Evolutionary conservation across 2,888 invertebrate genomes (phyloP), one percentile per base, ranked within the genome.

Genomic region (Nomada fabriciana): DNA sequence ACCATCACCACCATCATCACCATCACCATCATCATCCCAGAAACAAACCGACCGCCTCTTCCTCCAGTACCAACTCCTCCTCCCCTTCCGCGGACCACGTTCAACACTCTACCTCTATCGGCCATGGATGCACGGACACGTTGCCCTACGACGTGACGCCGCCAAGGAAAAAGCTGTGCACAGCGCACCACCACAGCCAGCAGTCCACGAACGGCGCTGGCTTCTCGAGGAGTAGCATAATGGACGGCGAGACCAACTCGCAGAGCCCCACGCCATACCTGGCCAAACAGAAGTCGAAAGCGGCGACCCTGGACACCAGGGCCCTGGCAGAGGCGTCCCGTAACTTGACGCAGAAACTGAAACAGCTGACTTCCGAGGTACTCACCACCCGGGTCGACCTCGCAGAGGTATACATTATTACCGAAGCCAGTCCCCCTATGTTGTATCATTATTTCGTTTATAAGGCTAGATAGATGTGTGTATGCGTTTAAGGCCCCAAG

Each of bases 251-350:
- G 20, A 63, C 64, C 5, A 81, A 72, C 15, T 77, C 88, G 0
- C 90, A 91, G 50, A 90, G 88, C 64, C 85, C 92, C 3, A 86
- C 85, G 9, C 88, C 94, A 93, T 23, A 93, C 93, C 2, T 94
- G 94, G 59, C 90, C 93, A 88, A 93, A 91, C 78, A 90, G 85
- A 43, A 86, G 77, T 20, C 78, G 20, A 83, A 89, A 74, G 84
- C 89, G 10, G 95, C 95, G 43, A 93, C 94, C 13, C 91, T 95
- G 76, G 97, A 97, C 91, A 96, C 97, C 23, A 95, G 96, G 90
- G 97, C 97, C 68, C 95, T 98, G 61, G 97, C 98, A 85, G 98
- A 98, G 94, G 98, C 98, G 15, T 98, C 98, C 29, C 96, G 98
- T 90, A 98, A 98, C 94, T 95, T 98, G 86, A 98, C 98, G 75